Percentiles rank a stretch among this genome's conserved stretches.
These are phyloP conservation scores for Tichodroma muraria DNA, from an alignment of 2,113 vertebrate species.

Conservation along the genomic window DNA sequence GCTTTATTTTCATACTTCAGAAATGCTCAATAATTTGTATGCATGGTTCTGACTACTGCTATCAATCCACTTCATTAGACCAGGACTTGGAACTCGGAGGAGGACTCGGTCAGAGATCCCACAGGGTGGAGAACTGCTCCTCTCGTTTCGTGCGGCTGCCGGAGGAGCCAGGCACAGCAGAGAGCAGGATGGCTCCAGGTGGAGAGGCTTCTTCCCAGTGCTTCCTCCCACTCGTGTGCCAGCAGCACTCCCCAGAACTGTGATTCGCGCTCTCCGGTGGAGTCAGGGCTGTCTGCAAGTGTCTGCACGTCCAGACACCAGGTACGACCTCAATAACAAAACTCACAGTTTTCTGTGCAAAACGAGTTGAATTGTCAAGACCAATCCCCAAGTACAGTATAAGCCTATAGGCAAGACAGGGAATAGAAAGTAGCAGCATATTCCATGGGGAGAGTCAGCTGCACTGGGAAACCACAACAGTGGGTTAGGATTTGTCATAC, in stretches of 20 bases:
- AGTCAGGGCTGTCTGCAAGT: not conserved
- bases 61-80: not conserved
- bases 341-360: not conserved
- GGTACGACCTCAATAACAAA: not conserved
- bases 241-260: not conserved
- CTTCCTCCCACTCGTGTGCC: not conserved
- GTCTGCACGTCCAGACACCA: not conserved
- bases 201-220: not conserved
- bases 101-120: not conserved
- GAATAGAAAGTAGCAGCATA: constrained; percentile 58
- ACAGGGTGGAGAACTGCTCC: not conserved
- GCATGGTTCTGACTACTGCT: constrained; percentile 23
- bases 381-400: constrained; percentile 47
- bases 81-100: not conserved
- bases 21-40: constrained; percentile 25
- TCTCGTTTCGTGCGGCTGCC: not conserved
- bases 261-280: not conserved
- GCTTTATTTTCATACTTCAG: constrained; percentile 65
- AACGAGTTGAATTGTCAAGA: constrained; percentile 37
- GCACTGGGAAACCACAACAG: not conserved
- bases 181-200: not conserved
- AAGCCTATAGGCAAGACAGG: constrained; percentile 17
- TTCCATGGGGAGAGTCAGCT: constrained; percentile 33
- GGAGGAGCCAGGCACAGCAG: not conserved
- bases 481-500: constrained; percentile 22